Evolutionary conservation across 2,888 invertebrate genomes (phyloP), one percentile per base, ranked within the genome.

Genomic region (Drosophila histrio): DNA sequence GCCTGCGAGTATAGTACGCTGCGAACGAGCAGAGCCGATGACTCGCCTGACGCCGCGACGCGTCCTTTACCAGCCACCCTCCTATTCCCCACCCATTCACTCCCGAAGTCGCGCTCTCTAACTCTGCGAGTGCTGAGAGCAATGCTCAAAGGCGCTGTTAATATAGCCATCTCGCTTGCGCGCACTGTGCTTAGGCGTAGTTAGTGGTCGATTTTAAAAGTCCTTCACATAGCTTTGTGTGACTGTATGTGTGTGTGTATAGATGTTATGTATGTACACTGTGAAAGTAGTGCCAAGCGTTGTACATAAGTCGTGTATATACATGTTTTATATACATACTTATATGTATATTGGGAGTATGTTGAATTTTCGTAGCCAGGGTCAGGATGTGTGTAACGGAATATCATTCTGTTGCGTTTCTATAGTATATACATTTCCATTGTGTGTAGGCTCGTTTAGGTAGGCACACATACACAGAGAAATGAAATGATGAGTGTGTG

Each of bases 151-250:
- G 34, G 46, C 54, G 32, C 83, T 82, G 82, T 88, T 88, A 88
- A 69, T 43, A 38, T 53, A 57, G 79, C 64, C 50, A 44, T 69
- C 84, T 67, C 73, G 53, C 60, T 82, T 46, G 39, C 65, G 24
- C 46, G n/a, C 38, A 34, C 36, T 21, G 38, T 19, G 46, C 47
- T 61, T 56, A 59, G 67, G 84, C 66, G 87, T 63, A 68, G 74
- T 77, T 57, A 73, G 72, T 67, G 85, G 81, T 78, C 87, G 85
- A 84, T 85, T 82, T 63, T 70, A 83, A 87, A 86, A 82, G 82
- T 87, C 88, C 88, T 82, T 87, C 83, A 70, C 65, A 72, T 62
- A 72, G 77, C 58, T 54, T 15, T 24, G 7, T 44, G 46, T 57
- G 49, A 54, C 57, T 32, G 32, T 64, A 22, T 46, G 49, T 38